Conservation (phyloP, 1,140 invertebrate species). For the Augochlora pura region DNA sequence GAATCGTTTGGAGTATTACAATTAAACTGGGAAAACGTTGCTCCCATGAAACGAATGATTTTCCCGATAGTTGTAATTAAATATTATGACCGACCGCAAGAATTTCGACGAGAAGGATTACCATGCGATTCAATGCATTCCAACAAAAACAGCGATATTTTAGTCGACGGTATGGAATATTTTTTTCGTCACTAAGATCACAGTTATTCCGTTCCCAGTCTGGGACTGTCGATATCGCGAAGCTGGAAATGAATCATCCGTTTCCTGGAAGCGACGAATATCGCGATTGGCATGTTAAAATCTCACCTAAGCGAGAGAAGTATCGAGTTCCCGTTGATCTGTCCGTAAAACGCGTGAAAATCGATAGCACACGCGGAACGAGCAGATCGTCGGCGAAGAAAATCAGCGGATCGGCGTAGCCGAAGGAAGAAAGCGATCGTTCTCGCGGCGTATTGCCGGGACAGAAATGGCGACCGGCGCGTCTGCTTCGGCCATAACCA, state of each 20-base stretch:
- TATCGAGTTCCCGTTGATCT: neutral
- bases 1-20: neutral
- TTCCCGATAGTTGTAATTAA: conserved; percentile 4
- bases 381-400: no score
- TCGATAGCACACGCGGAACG: neutral
- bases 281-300: conserved; percentile 35
- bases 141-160: conserved; percentile 3
- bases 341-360: conserved; percentile 1
- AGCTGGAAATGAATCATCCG: conserved; percentile 63
- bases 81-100: neutral
- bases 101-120: conserved; percentile 20
- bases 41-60: neutral
- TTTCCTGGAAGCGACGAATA: conserved; percentile 57
- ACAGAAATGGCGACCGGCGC: conserved; percentile 78
- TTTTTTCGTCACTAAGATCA: conserved; percentile 36
- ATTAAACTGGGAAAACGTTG: neutral
- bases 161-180: conserved; percentile 26
- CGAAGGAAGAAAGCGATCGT: conserved; percentile 36
- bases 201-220: conserved; percentile 28
- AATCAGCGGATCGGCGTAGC: conserved; percentile 10
- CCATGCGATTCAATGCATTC: conserved; percentile 21
- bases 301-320: neutral
- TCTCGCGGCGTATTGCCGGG: conserved; percentile 63
- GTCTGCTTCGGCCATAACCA: conserved; percentile 67
- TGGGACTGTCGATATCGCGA: conserved; percentile 35